Percentiles rank a stretch among this genome's conserved stretches.
Conservation (phyloP, 2,888 invertebrate species). For the Malachius bipustulatus region DNA sequence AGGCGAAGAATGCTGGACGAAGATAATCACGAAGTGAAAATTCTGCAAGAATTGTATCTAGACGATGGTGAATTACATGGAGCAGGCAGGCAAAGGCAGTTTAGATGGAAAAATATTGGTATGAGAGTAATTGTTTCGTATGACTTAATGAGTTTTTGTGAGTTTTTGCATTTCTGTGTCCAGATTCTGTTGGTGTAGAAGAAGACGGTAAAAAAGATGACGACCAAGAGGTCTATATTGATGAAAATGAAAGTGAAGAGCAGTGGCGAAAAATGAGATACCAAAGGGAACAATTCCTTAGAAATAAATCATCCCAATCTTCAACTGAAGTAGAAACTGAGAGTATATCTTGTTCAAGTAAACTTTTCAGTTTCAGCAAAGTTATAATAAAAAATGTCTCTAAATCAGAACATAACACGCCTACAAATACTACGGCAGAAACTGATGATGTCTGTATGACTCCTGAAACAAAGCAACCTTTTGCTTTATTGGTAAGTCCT, state of each 20-base stretch:
- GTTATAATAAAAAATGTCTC: too few species aligned
- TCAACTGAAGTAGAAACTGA: too few species aligned
- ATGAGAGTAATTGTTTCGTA: constrained; percentile 15
- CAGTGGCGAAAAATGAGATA: constrained; percentile 68
- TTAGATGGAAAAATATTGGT: constrained; percentile 77
- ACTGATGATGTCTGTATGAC: constrained; percentile 18
- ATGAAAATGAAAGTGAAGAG: constrained; percentile 61
- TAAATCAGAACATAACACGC: too few species aligned
- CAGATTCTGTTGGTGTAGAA: constrained; percentile 15
- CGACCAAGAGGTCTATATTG: constrained; percentile 44
- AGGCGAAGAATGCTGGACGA: constrained; percentile 76
- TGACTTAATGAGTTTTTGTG: neutral
- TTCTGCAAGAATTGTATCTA: constrained; percentile 75
- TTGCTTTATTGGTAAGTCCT: constrained; percentile 16
- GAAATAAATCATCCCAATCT: too few species aligned
- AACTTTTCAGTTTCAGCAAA: too few species aligned
- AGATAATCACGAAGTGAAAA: constrained; percentile 72
- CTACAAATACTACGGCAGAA: constrained; percentile 11
- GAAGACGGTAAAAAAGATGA: constrained; percentile 26
- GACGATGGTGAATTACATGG: constrained; percentile 79
- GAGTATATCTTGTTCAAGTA: too few species aligned
- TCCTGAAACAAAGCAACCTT: constrained; percentile 36
- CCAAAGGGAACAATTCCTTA: constrained; percentile 68
- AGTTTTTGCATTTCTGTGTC: constrained; percentile 1
- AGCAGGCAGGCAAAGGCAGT: constrained; percentile 66